Base-by-base conservation (phyloP, 2,797 vertebrate genomes). In the Sebastes flavidus region DNA sequence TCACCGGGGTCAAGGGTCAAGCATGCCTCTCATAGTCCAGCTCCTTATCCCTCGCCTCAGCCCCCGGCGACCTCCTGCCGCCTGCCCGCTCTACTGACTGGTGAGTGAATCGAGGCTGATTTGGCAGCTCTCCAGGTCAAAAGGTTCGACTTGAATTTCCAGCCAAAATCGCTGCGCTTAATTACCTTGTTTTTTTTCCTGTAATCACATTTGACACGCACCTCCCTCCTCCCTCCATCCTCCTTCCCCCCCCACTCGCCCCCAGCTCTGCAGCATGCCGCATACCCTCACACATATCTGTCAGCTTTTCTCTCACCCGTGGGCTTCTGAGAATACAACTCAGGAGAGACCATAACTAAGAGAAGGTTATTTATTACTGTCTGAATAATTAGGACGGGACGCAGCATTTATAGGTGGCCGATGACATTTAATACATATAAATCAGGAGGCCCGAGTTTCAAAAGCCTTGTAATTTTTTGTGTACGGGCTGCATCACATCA, bases 351-450 rank as follows among this genome's bases (percentile, higher is more conserved):
- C 11, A 24, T 78, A 75, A 74, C 59, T 27, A 56, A 72, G 60
- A 76, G 61, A 55, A 49, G 71, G 67, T 83, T 81, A 86, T 86
- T 83, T 81, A 86, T 86, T 83, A 72, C 55, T 3, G 2, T 34
- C 52, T 4, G 4, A 66, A 73, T 83, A 85, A 91, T 87, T 78
- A 77, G 20, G 30, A 27, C 4, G 22, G 30, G 58, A 75, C 75
- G 60, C 36, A 27, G 16, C 30, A 38, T 81, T 87, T 70, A 80
- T 60, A 55, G 58, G 69, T 66, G 25, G 42, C 73, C 72, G 55
- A 14, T 90, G 79, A 86, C 65, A 89, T 87, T 83, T 81, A 83
- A 83, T 86, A 73, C 69, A 81, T 80, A 83, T 81, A 79, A 89
- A 85, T 81, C 79, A 84, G 60, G 8, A 67, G 20, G 54, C 59